Percentiles rank a stretch among this genome's conserved stretches.
phyloP scores from a whole-genome alignment of 2,113 vertebrate genomes.

The Etia nguti region DNA sequence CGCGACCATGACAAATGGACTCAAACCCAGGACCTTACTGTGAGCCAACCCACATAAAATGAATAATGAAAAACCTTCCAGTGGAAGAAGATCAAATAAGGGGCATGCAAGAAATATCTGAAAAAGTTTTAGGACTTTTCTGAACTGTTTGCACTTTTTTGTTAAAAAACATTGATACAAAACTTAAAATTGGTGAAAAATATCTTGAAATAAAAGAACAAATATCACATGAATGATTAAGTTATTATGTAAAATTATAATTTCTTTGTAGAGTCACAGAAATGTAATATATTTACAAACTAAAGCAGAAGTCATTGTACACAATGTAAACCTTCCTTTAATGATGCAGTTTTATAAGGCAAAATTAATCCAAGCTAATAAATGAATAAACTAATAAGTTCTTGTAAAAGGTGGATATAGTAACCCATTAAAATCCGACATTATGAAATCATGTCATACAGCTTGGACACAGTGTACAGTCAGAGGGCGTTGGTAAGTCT shows the following conservation, averaged over 20 bases:
- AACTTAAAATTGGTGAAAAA: background rate
- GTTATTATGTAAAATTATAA: accelerated
- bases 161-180: background rate
- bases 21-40: no score
- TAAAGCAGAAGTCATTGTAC: background rate
- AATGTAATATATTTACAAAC: background rate
- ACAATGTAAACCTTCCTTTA: background rate
- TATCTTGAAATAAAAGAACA: background rate
- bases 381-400: background rate
- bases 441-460: no score
- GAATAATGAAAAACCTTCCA: background rate
- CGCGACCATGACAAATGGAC: accelerated
- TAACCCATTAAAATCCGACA: no score
- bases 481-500: no score
- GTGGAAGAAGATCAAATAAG: background rate
- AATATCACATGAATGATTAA: accelerated
- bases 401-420: no score
- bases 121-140: background rate
- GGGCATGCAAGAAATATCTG: background rate
- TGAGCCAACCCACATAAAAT: background rate
- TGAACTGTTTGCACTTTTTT: background rate
- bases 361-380: background rate
- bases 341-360: background rate
- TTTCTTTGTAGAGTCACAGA: background rate
- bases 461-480: no score